Percentiles rank a stretch among this genome's conserved stretches.
Conservation (phyloP, 2,888 invertebrate genomes). For the Eulithis testata region DNA sequence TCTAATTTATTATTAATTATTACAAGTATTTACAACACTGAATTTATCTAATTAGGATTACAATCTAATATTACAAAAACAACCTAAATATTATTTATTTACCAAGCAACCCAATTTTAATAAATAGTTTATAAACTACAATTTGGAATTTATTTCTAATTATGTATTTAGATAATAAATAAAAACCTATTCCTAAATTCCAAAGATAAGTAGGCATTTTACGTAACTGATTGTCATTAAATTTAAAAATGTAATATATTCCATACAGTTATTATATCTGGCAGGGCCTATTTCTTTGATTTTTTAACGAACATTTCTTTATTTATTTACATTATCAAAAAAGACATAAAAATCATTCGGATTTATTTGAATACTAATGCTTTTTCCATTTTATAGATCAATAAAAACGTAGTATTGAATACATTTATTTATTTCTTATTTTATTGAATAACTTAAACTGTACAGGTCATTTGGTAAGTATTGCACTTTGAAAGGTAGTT, state of each 20-base stretch:
- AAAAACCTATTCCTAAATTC: conserved; percentile 3
- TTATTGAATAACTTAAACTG: no score
- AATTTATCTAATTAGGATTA: conserved; percentile 36
- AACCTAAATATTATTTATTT: neutral
- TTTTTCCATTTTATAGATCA: neutral
- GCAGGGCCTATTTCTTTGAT: conserved; percentile 58
- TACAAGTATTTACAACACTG: conserved; percentile 70
- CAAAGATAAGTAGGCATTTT: conserved; percentile 9
- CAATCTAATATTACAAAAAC: neutral
- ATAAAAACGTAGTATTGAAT: neutral
- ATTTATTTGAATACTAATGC: neutral
- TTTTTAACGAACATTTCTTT: conserved; percentile 31
- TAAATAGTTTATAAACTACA: conserved; percentile 1
- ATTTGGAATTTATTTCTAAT: conserved; percentile 1
- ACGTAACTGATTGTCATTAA: neutral
- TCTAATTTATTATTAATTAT: conserved; percentile 42
- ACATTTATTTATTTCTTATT: no score
- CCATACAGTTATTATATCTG: conserved; percentile 38
- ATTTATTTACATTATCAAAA: no score
- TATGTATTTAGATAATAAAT: neutral
- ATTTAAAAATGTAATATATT: no score
- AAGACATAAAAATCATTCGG: neutral
- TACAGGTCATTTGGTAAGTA: no score
- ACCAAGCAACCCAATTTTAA: conserved; percentile 18
- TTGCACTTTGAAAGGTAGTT: neutral